Base-by-base conservation (phyloP, 2,113 vertebrate species). In the Silurus meridionalis region DNA sequence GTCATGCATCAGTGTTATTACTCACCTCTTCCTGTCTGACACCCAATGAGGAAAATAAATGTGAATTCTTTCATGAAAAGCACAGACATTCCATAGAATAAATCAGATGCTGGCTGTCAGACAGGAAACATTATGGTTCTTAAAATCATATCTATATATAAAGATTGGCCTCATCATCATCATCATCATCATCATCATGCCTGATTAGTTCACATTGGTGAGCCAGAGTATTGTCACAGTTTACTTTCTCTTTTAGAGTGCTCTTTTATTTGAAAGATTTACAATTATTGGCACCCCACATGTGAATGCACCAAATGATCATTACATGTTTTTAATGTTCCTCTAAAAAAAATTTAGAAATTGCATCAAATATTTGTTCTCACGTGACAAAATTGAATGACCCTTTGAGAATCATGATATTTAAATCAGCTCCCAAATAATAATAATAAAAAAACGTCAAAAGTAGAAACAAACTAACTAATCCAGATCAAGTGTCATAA, bases 1-100 rank as follows among this genome's bases (percentile, higher is more conserved):
- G 19, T 74, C 19, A 74, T 52, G 71, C 71, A 74, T 74, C 71
- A 23, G 71, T 52, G 71, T 74, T 74, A 74, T 74, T 74, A 74
- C 19, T 23, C 23, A 19, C 8, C 19, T 50, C 46, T 74, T 74
- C 46, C 48, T 50, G 71, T 23, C 23, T 52, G 48, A 52, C 19
- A 52, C 19, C 19, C 46, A 19, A 74, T 74, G 71, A 23, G 71
- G 5, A 74, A 74, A 50, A 74, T 74, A 2, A 74, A 74, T 74
- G 8, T 50, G 71, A 52, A 50, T 74, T 23, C 6, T 46, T 71
- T 71, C 17, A 52, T 50, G 71, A 50, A 52, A 4, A 50, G 19
- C 71, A 50, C 46, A 50, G 8, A 50, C 19, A 6, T 74, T 50
- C 46, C 19, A 74, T 8, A 52, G 71, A 5, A 50, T 52, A 52